phyloP scores from a whole-genome alignment of 2,113 vertebrate species.

The Zapornia atra region DNA sequence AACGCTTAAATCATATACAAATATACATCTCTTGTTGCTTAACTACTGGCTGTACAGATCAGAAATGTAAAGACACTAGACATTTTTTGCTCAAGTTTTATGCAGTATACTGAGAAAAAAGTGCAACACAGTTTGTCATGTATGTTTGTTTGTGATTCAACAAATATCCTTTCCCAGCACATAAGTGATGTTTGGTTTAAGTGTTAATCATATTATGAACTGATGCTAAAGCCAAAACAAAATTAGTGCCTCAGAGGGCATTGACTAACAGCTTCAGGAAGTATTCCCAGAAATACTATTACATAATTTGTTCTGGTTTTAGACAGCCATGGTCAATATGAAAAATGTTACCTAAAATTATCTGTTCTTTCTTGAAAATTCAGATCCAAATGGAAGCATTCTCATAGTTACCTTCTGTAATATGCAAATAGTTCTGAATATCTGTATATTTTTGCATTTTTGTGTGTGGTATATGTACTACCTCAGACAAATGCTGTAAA shows the following conservation, averaged over 20 bases:
- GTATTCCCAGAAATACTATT: background rate
- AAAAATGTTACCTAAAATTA: background rate
- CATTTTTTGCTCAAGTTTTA: background rate
- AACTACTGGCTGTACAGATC: background rate
- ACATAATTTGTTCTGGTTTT: background rate
- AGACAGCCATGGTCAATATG: background rate
- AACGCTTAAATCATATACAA: background rate
- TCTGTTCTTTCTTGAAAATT: background rate
- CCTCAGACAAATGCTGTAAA: constrained; percentile 68
- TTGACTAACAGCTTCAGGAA: background rate
- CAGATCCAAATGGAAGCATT: background rate
- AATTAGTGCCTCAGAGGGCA: background rate
- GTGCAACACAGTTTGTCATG: background rate
- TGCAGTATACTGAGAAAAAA: background rate
- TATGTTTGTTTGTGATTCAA: constrained; percentile 4
- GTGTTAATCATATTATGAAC: background rate
- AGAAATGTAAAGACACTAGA: background rate
- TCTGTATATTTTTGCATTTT: constrained; percentile 61
- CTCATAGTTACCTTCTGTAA: constrained; percentile 8
- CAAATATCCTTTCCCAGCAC: background rate
- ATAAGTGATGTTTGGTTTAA: background rate
- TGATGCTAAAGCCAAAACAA: constrained; percentile 44
- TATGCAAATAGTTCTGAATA: constrained; percentile 15
- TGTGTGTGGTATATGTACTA: constrained; percentile 70
- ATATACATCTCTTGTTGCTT: background rate